Base-by-base conservation (phyloP, 2,113 vertebrate genomes). In the Oreocharis arfaki region DNA sequence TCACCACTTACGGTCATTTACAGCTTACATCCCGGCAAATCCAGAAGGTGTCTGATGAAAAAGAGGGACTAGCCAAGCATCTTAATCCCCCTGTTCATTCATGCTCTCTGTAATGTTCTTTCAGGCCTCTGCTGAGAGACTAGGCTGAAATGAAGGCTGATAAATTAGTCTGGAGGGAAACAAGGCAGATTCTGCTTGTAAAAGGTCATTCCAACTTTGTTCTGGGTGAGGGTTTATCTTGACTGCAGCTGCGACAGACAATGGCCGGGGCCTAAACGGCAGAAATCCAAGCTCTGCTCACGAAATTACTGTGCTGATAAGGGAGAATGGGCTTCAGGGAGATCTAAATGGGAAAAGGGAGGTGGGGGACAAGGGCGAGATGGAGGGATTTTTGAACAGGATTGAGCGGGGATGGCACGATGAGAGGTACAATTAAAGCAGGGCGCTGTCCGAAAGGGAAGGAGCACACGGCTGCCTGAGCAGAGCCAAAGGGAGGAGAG, bases 181-280 rank as follows among this genome's bases (percentile, higher is more conserved):
- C 97, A 98, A 98, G 98, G 96, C 98, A 97, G 98, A 98, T 98
- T 98, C 98, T 98, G 98, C 99, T 98, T 99, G 98, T 99, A 98
- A 98, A 98, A 99, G 99, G 99, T 99, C 99, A 99, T 97, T 94
- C 96, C 94, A 98, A 99, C 99, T 99, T 99, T 99, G 99, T 99
- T 99, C 99, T 98, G 98, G 99, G 98, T 98, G 98, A 99, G 98
- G 99, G 98, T 99, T 99, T 99, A 99, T 99, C 99, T 99, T 98
- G 96, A 98, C 99, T 97, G 98, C 99, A 98, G 98, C 98, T 96
- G 98, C 94, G 98, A 98, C 95, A 97, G 98, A 99, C 99, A 99
- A 99, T 99, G 98, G 98, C 98, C 95, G 97, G 96, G 98, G 98
- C 97, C 98, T 98, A 98, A 98, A 97, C 98, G 98, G 99, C 98